phyloP scores from a whole-genome alignment of 2,113 vertebrate species.

The Falcunculus frontatus region DNA sequence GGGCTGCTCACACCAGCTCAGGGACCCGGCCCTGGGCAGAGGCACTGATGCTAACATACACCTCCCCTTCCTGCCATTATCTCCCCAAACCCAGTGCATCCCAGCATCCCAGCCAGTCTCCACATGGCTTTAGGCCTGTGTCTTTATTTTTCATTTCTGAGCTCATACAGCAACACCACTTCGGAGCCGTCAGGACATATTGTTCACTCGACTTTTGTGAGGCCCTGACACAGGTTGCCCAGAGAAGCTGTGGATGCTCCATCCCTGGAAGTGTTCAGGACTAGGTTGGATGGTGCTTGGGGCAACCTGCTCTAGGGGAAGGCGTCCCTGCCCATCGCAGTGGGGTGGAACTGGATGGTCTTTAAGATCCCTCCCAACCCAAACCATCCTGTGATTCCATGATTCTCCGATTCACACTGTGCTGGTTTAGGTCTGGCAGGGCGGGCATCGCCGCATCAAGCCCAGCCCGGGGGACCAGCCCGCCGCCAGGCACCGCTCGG shows the following conservation, averaged over 20 bases:
- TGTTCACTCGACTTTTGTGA: rapidly evolving
- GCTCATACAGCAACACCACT: neutral
- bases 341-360: neutral
- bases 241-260: neutral
- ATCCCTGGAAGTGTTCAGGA: neutral
- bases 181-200: rapidly evolving
- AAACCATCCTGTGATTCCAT: neutral
- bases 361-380: neutral
- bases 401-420: neutral
- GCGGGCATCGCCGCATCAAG: neutral
- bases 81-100: neutral
- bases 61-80: too few relatives aligned
- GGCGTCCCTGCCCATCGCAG: neutral
- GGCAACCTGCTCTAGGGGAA: neutral
- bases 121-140: rapidly evolving
- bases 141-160: neutral
- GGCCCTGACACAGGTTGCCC: neutral
- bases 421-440: too few relatives aligned
- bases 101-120: neutral
- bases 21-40: neutral
- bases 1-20: neutral
- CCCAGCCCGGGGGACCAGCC: neutral
- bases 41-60: neutral
- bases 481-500: neutral
- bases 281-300: neutral